Conservation (phyloP, 2,113 vertebrate species). For the Microtus montanus region DNA sequence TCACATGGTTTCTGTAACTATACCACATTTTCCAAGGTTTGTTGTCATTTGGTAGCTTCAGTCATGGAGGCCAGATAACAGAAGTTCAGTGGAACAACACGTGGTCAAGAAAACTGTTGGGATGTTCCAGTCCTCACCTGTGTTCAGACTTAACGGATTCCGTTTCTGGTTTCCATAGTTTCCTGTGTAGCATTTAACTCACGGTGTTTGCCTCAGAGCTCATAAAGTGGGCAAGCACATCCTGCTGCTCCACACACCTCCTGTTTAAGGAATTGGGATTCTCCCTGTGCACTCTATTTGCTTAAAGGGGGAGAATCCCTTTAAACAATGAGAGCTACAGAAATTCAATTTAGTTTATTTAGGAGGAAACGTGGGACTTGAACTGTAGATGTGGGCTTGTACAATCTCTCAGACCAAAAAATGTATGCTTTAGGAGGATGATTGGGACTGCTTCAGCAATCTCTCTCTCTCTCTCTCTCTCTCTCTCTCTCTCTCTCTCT, state of each 20-base stretch:
- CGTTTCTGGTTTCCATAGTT: background rate
- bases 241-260: slow-evolving; percentile 61
- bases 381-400: slow-evolving; percentile 65
- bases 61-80: background rate
- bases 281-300: slow-evolving; percentile 64
- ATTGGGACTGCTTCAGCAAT: slow-evolving; percentile 8
- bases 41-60: background rate
- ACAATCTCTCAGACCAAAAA: slow-evolving; percentile 41
- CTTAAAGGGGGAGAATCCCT: slow-evolving; percentile 72
- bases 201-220: slow-evolving; percentile 61
- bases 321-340: slow-evolving; percentile 72
- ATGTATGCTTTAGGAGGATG: slow-evolving; percentile 48
- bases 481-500: no score
- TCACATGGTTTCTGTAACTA: background rate
- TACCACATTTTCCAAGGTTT: slow-evolving; percentile 10
- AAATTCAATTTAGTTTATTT: slow-evolving; percentile 78
- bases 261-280: slow-evolving; percentile 75
- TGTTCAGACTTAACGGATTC: background rate
- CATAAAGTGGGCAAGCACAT: slow-evolving; percentile 62
- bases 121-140: background rate
- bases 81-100: background rate
- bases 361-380: slow-evolving; percentile 82
- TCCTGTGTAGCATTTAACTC: slow-evolving; percentile 63
- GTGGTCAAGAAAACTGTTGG: background rate
- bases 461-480: background rate